These are phyloP conservation scores for Callyntrura guangdongensis DNA, from an alignment of 2,888 invertebrate genomes.

Conservation along the genomic window DNA sequence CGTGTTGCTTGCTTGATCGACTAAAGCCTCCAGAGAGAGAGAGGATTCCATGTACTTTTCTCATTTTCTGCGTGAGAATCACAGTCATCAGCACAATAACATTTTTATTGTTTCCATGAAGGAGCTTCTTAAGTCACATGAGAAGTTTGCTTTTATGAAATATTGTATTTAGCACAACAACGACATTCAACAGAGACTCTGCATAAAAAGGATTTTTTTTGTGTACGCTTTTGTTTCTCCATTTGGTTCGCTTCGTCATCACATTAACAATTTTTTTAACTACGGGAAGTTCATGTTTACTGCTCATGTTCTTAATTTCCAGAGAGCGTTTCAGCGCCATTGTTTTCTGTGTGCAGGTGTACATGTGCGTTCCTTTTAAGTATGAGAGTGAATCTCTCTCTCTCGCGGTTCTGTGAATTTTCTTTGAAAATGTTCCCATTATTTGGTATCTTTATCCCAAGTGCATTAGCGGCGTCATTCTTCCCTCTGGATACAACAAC, in stretches of 20 bases:
- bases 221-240: too few species aligned
- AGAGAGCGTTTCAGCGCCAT: background rate
- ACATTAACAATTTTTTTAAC: background rate
- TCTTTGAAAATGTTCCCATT: slow-evolving; percentile 47
- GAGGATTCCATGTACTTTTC: too few species aligned
- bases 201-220: too few species aligned
- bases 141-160: too few species aligned
- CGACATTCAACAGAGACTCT: too few species aligned
- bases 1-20: background rate
- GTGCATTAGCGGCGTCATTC: background rate
- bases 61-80: too few species aligned
- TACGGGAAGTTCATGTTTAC: background rate
- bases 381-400: too few species aligned
- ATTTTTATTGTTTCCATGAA: too few species aligned
- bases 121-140: too few species aligned
- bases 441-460: background rate
- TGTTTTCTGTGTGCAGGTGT: background rate
- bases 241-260: background rate
- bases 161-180: too few species aligned
- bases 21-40: too few species aligned
- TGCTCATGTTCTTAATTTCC: background rate
- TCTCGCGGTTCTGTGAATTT: slow-evolving; percentile 7
- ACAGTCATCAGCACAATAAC: too few species aligned
- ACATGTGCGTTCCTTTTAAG: background rate
- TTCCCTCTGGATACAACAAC: slow-evolving; percentile 7